Evolutionary conservation across 2,888 invertebrate species (phyloP).

Genomic region (Acleris emargana): DNA sequence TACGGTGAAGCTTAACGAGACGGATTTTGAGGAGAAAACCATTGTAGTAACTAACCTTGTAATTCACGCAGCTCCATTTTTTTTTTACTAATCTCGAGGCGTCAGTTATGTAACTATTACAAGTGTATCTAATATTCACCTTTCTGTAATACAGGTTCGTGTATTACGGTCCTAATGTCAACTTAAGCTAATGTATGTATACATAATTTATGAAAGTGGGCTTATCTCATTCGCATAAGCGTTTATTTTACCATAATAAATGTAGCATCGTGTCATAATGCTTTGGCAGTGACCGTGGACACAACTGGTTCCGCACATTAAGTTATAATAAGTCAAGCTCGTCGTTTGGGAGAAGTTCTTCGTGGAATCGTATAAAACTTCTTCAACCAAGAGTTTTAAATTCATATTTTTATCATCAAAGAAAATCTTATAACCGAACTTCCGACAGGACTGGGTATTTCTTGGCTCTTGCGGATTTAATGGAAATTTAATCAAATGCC

Average conservation of each 20-base stretch:
- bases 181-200: conserved; percentile 32
- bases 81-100: no score
- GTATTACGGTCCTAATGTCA: conserved; percentile 13
- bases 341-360: neutral
- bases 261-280: conserved; percentile 31
- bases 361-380: no score
- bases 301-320: conserved; percentile 15
- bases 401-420: neutral
- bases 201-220: conserved; percentile 27
- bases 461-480: no score
- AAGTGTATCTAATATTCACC: neutral
- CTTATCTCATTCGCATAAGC: conserved; percentile 33
- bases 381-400: neutral
- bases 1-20: neutral
- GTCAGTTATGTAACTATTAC: neutral
- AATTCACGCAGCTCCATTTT: no score
- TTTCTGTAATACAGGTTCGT: conserved; percentile 12
- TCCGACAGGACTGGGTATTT: neutral
- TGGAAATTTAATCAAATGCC: no score
- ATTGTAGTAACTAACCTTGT: no score
- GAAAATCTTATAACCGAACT: neutral
- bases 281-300: conserved; percentile 32
- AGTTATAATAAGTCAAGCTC: neutral
- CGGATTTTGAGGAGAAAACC: neutral
- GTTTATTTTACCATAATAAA: conserved; percentile 35